Evolutionary conservation across 2,888 invertebrate genomes (phyloP).

Genomic region (Buathra laborator): DNA sequence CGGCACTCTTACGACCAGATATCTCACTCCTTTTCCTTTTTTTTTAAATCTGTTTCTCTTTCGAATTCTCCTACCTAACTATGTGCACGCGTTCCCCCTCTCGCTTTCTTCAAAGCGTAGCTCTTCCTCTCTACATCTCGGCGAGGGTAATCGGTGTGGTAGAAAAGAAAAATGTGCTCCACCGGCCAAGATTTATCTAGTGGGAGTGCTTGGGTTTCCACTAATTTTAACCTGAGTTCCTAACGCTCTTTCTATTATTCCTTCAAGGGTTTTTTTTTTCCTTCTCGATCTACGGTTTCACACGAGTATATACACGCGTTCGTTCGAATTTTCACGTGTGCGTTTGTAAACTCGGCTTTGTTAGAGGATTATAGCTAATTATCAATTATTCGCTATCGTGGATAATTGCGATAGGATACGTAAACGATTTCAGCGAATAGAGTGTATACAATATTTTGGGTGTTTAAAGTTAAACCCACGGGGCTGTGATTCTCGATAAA

Average conservation of each 20-base stretch:
- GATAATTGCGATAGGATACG: background rate
- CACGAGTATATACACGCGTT: background rate
- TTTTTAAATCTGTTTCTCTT: slow-evolving; percentile 49
- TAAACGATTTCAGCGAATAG: slow-evolving; percentile 18
- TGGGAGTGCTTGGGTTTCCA: slow-evolving; percentile 65
- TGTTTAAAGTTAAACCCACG: background rate
- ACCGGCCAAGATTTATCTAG: slow-evolving; percentile 71
- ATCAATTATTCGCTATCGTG: slow-evolving; percentile 16
- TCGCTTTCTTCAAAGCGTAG: slow-evolving; percentile 16
- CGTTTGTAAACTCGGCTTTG: background rate
- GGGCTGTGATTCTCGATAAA: slow-evolving; percentile 22
- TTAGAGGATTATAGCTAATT: slow-evolving; percentile 7
- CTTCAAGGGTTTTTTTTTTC: background rate
- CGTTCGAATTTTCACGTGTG: background rate
- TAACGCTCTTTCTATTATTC: slow-evolving; percentile 2
- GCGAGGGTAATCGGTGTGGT: slow-evolving; percentile 35
- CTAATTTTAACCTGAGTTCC: slow-evolving; percentile 69
- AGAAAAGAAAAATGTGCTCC: slow-evolving; percentile 68
- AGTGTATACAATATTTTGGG: background rate
- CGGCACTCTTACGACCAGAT: slow-evolving; percentile 64
- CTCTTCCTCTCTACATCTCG: background rate
- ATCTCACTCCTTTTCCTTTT: slow-evolving; percentile 58
- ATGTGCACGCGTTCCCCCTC: slow-evolving; percentile 19
- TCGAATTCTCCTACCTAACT: slow-evolving; percentile 22
- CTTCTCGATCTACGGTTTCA: background rate